Evolutionary conservation across 2,113 vertebrate genomes (phyloP).

Genomic region (Saguinus midas): DNA sequence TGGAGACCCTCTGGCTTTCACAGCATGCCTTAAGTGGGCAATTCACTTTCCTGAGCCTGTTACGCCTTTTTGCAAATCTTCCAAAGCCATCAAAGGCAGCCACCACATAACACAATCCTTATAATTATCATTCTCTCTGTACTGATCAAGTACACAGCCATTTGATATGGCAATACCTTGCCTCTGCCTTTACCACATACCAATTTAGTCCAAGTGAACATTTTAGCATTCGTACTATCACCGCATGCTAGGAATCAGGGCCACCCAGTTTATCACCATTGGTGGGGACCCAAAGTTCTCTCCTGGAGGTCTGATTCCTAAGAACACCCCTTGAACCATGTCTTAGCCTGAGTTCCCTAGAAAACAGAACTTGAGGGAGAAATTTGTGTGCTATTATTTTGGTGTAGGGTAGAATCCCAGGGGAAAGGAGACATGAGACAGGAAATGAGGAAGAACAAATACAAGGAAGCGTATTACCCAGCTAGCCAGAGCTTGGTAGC

Average conservation of each 20-base stretch:
- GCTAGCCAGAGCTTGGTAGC: background rate
- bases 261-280: background rate
- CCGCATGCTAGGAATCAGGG: background rate
- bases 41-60: background rate
- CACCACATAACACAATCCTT: background rate
- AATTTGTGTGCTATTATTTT: background rate
- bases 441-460: background rate
- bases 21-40: background rate
- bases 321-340: background rate
- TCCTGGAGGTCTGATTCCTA: background rate
- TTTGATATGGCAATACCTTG: background rate
- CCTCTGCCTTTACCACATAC: background rate
- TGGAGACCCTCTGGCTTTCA: background rate
- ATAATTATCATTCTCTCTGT: background rate
- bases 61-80: background rate
- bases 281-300: background rate
- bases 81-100: conserved; percentile 6
- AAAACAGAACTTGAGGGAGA: background rate
- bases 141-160: background rate
- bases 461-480: background rate
- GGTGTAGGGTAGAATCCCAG: background rate
- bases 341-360: background rate
- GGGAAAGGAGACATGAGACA: background rate
- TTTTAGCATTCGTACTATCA: background rate
- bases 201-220: background rate